A percentile compares a stretch with the other conserved stretches of the same genome.
phyloP scores from a whole-genome alignment of 2,888 invertebrate genomes.

The Spodoptera littoralis region DNA sequence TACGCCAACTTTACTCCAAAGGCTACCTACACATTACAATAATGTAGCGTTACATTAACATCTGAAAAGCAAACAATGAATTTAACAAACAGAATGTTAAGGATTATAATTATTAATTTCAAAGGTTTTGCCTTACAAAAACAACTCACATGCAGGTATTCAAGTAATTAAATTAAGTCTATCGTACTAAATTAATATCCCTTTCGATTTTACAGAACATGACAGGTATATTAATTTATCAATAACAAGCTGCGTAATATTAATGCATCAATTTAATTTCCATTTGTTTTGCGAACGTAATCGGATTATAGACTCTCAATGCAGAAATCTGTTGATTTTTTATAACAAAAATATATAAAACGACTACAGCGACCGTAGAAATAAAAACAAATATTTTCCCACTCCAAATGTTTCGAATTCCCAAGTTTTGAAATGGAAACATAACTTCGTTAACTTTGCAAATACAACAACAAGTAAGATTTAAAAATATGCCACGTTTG shows the following conservation, averaged over 20 bases:
- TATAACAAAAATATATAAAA: constrained; percentile 17
- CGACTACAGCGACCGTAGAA: constrained; percentile 7
- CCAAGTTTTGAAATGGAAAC: constrained; percentile 46
- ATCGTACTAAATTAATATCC: constrained; percentile 13
- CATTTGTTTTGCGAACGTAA: constrained; percentile 41
- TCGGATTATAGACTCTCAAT: constrained; percentile 32
- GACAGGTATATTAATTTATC: constrained; percentile 30
- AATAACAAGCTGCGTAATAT: constrained; percentile 24
- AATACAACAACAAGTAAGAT: constrained; percentile 35
- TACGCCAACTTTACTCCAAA: too few species aligned
- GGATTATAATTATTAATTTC: constrained; percentile 19
- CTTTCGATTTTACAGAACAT: constrained; percentile 58
- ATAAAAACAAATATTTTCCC: constrained; percentile 39
- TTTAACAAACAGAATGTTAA: not conserved
- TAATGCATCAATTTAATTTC: constrained; percentile 44
- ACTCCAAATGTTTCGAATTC: constrained; percentile 36
- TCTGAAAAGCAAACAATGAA: too few species aligned
- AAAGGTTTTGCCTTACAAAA: constrained; percentile 5
- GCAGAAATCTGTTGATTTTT: constrained; percentile 41
- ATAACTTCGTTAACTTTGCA: constrained; percentile 36
- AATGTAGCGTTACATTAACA: too few species aligned
- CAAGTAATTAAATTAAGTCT: constrained; percentile 15
- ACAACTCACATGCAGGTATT: constrained; percentile 6
- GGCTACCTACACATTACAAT: too few species aligned
- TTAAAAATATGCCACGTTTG: constrained; percentile 36